A percentile compares a stretch with the other conserved stretches of the same genome.
Evolutionary conservation across 2,888 invertebrate genomes (phyloP).

Genomic region (Listrodromus nycthemerus): DNA sequence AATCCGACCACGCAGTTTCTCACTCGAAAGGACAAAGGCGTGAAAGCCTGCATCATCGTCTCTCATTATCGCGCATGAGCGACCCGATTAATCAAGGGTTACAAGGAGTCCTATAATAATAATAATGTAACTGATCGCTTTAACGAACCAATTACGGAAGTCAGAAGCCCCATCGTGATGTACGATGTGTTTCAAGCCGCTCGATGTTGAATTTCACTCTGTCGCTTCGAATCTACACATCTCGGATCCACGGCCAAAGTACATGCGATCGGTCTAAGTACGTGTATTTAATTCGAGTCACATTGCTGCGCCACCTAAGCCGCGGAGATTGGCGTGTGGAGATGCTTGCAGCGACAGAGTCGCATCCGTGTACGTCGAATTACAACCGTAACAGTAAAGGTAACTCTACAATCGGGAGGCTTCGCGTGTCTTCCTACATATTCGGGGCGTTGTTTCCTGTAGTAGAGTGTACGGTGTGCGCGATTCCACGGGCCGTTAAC

Average conservation of each 20-base stretch:
- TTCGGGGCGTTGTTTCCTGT: slow-evolving; percentile 8
- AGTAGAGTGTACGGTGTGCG: slow-evolving; percentile 15
- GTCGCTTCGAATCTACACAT: background rate
- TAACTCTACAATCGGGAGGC: slow-evolving; percentile 19
- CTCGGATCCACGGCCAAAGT: slow-evolving; percentile 2
- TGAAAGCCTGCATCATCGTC: slow-evolving; percentile 21
- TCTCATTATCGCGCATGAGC: slow-evolving; percentile 39
- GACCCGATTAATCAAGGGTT: slow-evolving; percentile 52
- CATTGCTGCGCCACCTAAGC: slow-evolving; percentile 32
- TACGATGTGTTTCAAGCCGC: slow-evolving; percentile 23
- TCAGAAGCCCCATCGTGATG: slow-evolving; percentile 39
- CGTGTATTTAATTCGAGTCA: slow-evolving; percentile 13
- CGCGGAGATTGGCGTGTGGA: slow-evolving; percentile 2
- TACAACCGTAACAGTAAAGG: slow-evolving; percentile 1
- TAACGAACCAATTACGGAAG: slow-evolving; percentile 55
- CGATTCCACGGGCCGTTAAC: slow-evolving; percentile 45
- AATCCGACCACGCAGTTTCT: too few species aligned
- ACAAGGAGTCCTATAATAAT: slow-evolving; percentile 29
- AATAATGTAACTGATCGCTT: slow-evolving; percentile 27
- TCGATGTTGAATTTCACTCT: slow-evolving; percentile 8
- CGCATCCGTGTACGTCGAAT: slow-evolving; percentile 27
- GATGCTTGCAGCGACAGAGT: background rate
- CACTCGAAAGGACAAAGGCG: background rate
- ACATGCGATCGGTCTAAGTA: slow-evolving; percentile 4
- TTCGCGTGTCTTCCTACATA: slow-evolving; percentile 32